Conservation (phyloP, 1,140 invertebrate species). For the Helicorthomorpha holstii region DNA sequence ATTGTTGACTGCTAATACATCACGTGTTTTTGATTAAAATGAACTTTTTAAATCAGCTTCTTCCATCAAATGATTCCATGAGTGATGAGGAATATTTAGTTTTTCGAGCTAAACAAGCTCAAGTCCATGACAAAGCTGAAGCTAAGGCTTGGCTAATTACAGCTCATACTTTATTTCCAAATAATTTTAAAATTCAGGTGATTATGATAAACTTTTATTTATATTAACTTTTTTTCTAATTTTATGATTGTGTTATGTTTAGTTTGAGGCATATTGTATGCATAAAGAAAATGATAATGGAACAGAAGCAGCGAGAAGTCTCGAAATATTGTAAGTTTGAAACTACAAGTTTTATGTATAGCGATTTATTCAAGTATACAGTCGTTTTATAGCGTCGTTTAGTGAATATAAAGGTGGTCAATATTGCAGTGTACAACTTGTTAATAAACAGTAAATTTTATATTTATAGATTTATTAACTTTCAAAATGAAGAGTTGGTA, state of each 20-base stretch:
- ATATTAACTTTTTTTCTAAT: slow-evolving; percentile 1
- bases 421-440: too few relatives aligned
- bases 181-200: slow-evolving; percentile 67
- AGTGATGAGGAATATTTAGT: slow-evolving; percentile 54
- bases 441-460: too few relatives aligned
- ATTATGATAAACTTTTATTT: too few relatives aligned
- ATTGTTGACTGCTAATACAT: too few relatives aligned
- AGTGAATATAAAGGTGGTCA: too few relatives aligned
- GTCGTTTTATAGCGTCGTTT: too few relatives aligned
- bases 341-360: too few relatives aligned
- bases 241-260: slow-evolving; percentile 14
- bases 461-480: slow-evolving; percentile 33
- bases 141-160: slow-evolving; percentile 84
- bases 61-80: too few relatives aligned
- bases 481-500: slow-evolving; percentile 41
- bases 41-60: too few relatives aligned
- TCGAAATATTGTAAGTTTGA: slow-evolving; percentile 42
- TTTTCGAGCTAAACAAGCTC: slow-evolving; percentile 47
- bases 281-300: slow-evolving; percentile 60
- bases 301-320: slow-evolving; percentile 64
- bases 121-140: slow-evolving; percentile 48
- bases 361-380: too few relatives aligned
- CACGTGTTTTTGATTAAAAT: too few relatives aligned
- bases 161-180: slow-evolving; percentile 66
- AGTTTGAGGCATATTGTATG: slow-evolving; percentile 63